Conservation (phyloP, 2,797 vertebrate genomes). For the Callimico goeldii region DNA sequence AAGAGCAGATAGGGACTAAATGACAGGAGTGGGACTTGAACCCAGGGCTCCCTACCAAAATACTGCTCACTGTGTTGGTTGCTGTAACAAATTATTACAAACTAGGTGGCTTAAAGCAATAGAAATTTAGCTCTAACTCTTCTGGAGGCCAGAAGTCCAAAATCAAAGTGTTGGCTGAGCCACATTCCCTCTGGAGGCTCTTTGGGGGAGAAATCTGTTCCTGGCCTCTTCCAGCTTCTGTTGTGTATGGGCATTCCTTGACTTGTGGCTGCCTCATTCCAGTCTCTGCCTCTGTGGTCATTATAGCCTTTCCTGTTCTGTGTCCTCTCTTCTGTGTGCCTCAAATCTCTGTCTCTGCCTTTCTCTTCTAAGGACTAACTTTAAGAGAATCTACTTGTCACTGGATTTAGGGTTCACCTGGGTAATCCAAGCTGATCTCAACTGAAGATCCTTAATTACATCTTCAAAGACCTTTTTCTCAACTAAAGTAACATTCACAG, state of each 20-base stretch:
- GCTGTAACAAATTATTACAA: background rate
- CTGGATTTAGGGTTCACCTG: background rate
- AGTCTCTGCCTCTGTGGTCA: background rate
- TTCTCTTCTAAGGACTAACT: background rate
- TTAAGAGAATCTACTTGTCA: background rate
- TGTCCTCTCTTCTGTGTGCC: background rate
- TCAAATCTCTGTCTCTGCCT: background rate
- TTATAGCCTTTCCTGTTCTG: background rate
- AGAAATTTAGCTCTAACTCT: background rate
- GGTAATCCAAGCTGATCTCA: background rate
- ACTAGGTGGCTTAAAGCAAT: background rate
- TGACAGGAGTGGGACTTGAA: background rate
- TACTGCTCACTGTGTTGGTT: background rate
- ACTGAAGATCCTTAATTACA: background rate
- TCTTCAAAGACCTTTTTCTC: background rate
- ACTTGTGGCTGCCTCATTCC: background rate
- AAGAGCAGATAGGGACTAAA: background rate
- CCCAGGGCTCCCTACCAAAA: background rate
- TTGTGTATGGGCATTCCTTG: background rate
- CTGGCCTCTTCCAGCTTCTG: background rate
- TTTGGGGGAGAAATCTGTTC: background rate
- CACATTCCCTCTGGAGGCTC: background rate
- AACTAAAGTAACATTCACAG: background rate
- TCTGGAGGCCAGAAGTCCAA: background rate
- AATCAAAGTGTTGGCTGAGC: background rate